phyloP scores from a whole-genome alignment of 2,113 vertebrate species.

The Brachyhypopomus occidentalis region DNA sequence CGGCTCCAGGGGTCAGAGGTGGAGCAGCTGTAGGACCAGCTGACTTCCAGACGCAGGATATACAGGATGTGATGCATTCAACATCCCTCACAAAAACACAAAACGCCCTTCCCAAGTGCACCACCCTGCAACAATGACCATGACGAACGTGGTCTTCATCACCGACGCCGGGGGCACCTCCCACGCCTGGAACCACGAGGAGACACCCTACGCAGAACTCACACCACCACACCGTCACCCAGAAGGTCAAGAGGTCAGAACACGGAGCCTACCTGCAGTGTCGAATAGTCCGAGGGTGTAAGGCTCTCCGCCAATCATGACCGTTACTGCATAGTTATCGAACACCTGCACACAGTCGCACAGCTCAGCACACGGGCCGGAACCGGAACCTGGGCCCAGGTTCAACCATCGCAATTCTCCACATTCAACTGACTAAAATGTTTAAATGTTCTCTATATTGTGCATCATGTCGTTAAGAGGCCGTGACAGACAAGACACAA shows the following conservation, averaged over 20 bases:
- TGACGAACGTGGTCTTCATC: not conserved
- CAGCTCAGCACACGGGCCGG: no score
- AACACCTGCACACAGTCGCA: conserved; percentile 82
- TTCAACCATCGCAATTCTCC: no score
- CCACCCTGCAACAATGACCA: conserved; percentile 40
- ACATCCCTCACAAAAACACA: conserved; percentile 20
- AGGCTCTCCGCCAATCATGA: conserved; percentile 99
- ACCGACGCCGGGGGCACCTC: not conserved
- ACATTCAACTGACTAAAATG: no score
- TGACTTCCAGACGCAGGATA: no score
- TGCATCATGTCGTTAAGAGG: no score
- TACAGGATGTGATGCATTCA: not conserved
- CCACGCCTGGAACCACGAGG: not conserved
- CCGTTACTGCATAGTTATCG: conserved; percentile 99
- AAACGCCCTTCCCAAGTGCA: conserved; percentile 23
- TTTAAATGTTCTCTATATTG: no score
- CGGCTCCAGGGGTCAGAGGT: not conserved
- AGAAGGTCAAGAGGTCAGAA: no score
- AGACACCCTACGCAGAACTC: no score
- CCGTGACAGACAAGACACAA: not conserved
- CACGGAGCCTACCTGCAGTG: conserved; percentile 81
- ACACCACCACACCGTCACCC: no score
- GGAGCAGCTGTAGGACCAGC: not conserved
- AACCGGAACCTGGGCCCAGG: no score
- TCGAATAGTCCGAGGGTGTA: conserved; percentile 98